A percentile compares a stretch with the other conserved stretches of the same genome.
Evolutionary conservation across 2,797 vertebrate genomes (phyloP).

Genomic region (Buphagus erythrorhynchus): DNA sequence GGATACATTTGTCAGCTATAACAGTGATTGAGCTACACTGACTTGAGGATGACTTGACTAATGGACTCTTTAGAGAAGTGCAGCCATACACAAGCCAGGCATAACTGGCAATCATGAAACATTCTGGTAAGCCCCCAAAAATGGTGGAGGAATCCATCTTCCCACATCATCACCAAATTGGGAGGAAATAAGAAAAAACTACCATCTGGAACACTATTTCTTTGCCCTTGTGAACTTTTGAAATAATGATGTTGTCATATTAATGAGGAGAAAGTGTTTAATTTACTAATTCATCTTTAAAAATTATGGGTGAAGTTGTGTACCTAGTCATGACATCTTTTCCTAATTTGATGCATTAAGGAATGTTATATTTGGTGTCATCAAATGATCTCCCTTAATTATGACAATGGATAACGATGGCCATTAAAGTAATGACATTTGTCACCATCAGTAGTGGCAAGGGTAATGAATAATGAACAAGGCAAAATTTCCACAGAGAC

Average conservation of each 20-base stretch:
- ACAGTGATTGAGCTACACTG: background rate
- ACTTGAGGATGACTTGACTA: background rate
- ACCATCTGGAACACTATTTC: background rate
- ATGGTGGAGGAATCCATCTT: background rate
- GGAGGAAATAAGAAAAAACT: background rate
- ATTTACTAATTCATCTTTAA: conserved; percentile 28
- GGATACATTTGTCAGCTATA: background rate
- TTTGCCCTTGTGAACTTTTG: background rate
- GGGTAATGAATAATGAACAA: conserved; percentile 53
- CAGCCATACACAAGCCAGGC: background rate
- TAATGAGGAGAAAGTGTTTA: background rate
- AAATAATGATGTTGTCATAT: background rate
- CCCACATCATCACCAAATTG: background rate
- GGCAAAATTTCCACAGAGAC: background rate
- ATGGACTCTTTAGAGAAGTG: background rate
- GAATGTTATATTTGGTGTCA: conserved; percentile 16
- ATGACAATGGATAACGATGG: conserved; percentile 54
- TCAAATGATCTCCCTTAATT: conserved; percentile 61
- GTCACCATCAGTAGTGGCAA: conserved; percentile 26
- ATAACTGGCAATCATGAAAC: background rate
- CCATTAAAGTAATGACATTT: conserved; percentile 69
- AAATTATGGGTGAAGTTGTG: conserved; percentile 34
- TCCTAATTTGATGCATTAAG: conserved; percentile 54
- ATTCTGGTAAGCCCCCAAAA: background rate
- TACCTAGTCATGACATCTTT: conserved; percentile 25